A percentile compares a stretch with the other conserved stretches of the same genome.
Conservation (phyloP, 2,797 vertebrate species). For the Malurus splendens region DNA sequence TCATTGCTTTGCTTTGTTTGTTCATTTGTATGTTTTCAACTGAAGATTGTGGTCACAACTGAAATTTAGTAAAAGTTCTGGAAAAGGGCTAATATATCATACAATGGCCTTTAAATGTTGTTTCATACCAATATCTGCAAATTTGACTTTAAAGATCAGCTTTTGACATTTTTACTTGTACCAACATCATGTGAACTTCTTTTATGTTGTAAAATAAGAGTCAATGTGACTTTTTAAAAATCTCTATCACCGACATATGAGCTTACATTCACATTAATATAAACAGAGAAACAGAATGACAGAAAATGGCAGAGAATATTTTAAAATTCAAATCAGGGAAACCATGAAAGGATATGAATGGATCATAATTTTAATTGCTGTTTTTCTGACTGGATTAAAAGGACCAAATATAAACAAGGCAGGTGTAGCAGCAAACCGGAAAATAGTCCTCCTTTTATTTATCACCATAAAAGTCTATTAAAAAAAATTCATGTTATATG, state of each 20-base stretch:
- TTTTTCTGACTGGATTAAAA: conserved; percentile 84
- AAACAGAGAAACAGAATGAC: background rate
- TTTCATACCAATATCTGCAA: background rate
- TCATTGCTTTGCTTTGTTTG: background rate
- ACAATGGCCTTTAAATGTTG: background rate
- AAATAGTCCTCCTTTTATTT: conserved; percentile 88
- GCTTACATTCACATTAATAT: background rate
- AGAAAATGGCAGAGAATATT: background rate
- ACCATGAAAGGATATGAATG: conserved; percentile 89
- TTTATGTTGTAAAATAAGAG: background rate
- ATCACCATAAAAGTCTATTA: conserved; percentile 91
- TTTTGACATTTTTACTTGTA: background rate
- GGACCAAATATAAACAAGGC: conserved; percentile 86
- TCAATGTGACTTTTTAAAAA: background rate
- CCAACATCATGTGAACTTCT: background rate
- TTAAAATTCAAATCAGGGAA: background rate
- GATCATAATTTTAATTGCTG: conserved; percentile 82
- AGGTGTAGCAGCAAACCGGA: conserved; percentile 86
- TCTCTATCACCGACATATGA: background rate
- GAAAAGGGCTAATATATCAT: background rate
- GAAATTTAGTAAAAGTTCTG: background rate
- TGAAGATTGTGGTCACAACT: background rate
- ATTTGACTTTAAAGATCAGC: background rate
- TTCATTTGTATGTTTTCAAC: background rate
- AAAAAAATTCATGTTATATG: background rate